phyloP scores from a whole-genome alignment of 2,888 invertebrate species.

The Lasioglossum oenotherae region DNA sequence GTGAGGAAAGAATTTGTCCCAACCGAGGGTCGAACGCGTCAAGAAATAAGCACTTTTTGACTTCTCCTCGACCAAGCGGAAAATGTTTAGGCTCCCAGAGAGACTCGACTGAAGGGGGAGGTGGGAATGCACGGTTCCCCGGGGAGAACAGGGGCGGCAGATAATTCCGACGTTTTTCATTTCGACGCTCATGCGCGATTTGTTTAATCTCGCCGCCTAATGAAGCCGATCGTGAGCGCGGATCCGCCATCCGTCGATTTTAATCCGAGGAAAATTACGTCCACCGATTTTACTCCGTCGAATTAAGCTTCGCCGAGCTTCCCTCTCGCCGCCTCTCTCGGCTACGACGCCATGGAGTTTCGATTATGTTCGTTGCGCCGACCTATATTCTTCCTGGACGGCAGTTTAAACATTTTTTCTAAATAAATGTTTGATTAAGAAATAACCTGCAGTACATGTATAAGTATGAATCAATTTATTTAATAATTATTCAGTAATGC shows the following conservation, averaged over 20 bases:
- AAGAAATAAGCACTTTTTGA: constrained; percentile 4
- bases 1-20: neutral
- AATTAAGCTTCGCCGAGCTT: constrained; percentile 40
- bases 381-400: constrained; percentile 38
- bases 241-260: constrained; percentile 55
- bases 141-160: constrained; percentile 3
- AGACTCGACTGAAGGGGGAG: neutral
- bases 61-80: neutral
- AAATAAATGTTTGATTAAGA: no score
- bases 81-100: neutral
- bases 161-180: constrained; percentile 62
- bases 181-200: constrained; percentile 60
- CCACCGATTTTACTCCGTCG: constrained; percentile 55
- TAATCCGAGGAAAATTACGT: constrained; percentile 63
- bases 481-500: no score
- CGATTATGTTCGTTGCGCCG: constrained; percentile 41
- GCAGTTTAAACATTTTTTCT: no score
- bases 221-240: constrained; percentile 58
- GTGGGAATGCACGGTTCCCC: neutral
- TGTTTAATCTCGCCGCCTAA: constrained; percentile 64
- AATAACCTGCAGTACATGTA: no score
- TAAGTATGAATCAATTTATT: neutral
- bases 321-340: neutral
- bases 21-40: neutral
- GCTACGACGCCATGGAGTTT: constrained; percentile 8